Conservation (phyloP, 2,797 vertebrate species). For the Aulostomus chinensis region DNA sequence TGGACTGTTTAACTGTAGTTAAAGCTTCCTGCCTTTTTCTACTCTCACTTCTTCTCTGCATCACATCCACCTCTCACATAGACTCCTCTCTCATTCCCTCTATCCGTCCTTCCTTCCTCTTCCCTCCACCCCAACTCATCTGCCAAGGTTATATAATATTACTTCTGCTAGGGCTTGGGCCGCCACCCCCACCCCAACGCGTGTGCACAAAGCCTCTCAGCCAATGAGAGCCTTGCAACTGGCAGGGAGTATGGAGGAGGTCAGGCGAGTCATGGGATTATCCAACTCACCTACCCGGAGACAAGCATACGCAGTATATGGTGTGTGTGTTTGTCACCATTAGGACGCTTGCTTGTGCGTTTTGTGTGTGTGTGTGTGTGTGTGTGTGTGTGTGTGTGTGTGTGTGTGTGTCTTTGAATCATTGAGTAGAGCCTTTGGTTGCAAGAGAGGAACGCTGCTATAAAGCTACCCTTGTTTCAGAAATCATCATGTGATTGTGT, state of each 20-base stretch:
- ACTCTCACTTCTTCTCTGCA: conserved; percentile 55
- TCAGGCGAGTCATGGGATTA: conserved; percentile 79
- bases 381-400: conserved; percentile 15
- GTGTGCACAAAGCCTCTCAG: conserved; percentile 22
- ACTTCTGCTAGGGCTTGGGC: conserved; percentile 26
- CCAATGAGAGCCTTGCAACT: conserved; percentile 61
- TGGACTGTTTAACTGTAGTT: conserved; percentile 45
- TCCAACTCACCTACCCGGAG: conserved; percentile 74
- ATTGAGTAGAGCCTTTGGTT: conserved; percentile 44
- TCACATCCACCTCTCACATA: conserved; percentile 27
- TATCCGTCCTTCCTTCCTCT: conserved; percentile 25
- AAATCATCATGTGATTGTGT: conserved; percentile 59
- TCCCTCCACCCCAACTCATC: conserved; percentile 42
- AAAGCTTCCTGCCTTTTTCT: conserved; percentile 26
- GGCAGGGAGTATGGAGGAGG: conserved; percentile 66
- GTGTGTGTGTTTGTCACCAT: conserved; percentile 27
- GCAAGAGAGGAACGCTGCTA: conserved; percentile 44
- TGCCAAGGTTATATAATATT: conserved; percentile 74
- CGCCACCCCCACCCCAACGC: neutral
- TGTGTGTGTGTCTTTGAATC: conserved; percentile 41
- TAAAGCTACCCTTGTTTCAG: conserved; percentile 66
- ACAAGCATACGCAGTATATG: conserved; percentile 40
- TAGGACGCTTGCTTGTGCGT: neutral
- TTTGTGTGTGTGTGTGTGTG: conserved; percentile 13
- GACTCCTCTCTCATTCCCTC: conserved; percentile 18